phyloP scores from a whole-genome alignment of 2,797 vertebrate genomes.

The Leptatherina wallacei region DNA sequence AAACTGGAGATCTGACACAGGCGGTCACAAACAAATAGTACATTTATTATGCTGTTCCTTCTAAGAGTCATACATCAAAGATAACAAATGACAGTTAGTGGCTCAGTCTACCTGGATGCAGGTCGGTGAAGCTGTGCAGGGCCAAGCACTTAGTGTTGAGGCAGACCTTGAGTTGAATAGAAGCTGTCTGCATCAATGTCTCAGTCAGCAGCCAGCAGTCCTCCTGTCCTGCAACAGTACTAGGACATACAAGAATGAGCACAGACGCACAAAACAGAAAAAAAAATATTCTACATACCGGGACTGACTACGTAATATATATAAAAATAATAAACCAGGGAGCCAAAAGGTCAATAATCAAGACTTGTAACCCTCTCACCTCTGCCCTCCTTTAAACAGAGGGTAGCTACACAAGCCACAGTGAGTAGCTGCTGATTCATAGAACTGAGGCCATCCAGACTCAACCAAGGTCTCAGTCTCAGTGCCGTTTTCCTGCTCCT shows the following conservation, averaged over 20 bases:
- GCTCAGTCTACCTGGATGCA: constrained; percentile 89
- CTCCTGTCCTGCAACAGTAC: constrained; percentile 90
- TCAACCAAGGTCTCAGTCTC: constrained; percentile 86
- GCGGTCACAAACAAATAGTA: not conserved
- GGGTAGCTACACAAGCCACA: constrained; percentile 92
- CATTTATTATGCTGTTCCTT: not conserved
- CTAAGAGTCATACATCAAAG: not conserved
- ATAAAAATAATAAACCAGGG: not conserved
- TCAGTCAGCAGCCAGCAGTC: constrained; percentile 96
- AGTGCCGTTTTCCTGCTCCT: constrained; percentile 22
- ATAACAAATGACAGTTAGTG: not conserved
- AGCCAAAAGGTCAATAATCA: not conserved
- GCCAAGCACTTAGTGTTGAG: constrained; percentile 92
- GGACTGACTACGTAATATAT: not conserved
- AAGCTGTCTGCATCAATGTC: constrained; percentile 88
- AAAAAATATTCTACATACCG: not conserved
- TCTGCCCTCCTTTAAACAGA: constrained; percentile 91
- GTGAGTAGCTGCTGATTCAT: constrained; percentile 89
- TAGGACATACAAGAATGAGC: constrained; percentile 53
- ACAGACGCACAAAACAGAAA: constrained; percentile 8
- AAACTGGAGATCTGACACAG: not conserved
- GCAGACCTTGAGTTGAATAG: constrained; percentile 93
- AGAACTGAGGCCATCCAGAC: constrained; percentile 93
- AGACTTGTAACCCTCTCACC: constrained; percentile 80
- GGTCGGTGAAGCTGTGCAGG: constrained; percentile 95